Evolutionary conservation across 2,113 vertebrate genomes (phyloP).

Genomic region (human (Homo sapiens)): DNA sequence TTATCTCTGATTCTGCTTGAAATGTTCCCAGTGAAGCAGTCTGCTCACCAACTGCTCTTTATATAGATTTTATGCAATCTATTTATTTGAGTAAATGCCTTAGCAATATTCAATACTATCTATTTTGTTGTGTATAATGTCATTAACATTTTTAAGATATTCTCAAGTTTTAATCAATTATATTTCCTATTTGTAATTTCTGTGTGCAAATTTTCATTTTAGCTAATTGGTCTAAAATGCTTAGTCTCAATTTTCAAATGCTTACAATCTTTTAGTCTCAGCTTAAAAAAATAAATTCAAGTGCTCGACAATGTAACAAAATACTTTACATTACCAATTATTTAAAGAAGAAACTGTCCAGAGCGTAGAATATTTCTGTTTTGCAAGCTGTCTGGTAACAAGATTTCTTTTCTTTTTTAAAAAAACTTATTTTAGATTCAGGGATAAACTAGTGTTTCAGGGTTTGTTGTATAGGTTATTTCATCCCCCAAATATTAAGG

Average conservation of each 20-base stretch:
- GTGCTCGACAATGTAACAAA: background rate
- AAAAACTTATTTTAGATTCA: no score
- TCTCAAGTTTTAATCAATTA: background rate
- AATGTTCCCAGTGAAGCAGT: background rate
- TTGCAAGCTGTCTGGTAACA: background rate
- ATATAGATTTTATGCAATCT: background rate
- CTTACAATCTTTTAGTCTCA: background rate
- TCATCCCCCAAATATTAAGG: no score
- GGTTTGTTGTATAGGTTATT: no score
- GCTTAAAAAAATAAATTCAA: background rate
- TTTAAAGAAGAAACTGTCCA: background rate
- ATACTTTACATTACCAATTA: background rate
- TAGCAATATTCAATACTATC: background rate
- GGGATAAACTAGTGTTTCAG: no score
- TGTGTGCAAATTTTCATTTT: background rate
- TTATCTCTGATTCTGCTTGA: background rate
- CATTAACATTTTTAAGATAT: background rate
- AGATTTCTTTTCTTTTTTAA: no score
- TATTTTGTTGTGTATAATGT: background rate
- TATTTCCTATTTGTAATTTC: background rate
- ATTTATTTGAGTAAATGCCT: background rate
- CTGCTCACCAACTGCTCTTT: background rate
- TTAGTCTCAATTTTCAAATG: background rate
- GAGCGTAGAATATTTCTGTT: background rate
- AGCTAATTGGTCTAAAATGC: background rate